phyloP scores from a whole-genome alignment of 2,113 vertebrate species.

The Aegypius monachus region DNA sequence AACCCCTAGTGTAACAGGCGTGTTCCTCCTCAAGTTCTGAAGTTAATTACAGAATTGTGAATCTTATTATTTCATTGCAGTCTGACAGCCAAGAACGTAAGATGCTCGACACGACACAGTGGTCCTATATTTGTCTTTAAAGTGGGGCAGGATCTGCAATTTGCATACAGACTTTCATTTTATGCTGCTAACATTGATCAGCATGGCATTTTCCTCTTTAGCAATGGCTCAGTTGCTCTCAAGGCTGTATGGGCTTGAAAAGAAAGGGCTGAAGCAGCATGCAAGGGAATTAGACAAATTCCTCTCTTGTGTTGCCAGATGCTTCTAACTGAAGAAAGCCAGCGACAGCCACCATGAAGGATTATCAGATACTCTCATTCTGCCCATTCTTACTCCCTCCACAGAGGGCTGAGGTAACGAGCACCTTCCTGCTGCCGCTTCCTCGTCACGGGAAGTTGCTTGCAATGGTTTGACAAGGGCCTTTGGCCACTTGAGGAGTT shows the following conservation, averaged over 20 bases:
- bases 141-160: not conserved
- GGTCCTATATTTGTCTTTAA: not conserved
- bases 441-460: not conserved
- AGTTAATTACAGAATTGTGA: not conserved
- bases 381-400: not conserved
- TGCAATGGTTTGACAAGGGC: not conserved
- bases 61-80: not conserved
- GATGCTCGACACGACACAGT: not conserved
- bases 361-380: not conserved
- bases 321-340: not conserved
- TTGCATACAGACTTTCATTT: not conserved
- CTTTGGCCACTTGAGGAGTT: not conserved
- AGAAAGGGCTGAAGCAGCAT: not conserved
- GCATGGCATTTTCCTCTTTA: not conserved
- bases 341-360: not conserved
- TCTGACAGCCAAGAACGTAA: not conserved
- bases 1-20: not conserved
- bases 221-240: not conserved
- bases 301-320: slow-evolving; percentile 1
- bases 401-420: not conserved
- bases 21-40: not conserved
- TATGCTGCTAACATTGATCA: not conserved
- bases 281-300: not conserved
- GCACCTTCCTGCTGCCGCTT: not conserved
- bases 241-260: not conserved